Conservation (phyloP, 2,888 invertebrate species). For the Coecobrya sp. region DNA sequence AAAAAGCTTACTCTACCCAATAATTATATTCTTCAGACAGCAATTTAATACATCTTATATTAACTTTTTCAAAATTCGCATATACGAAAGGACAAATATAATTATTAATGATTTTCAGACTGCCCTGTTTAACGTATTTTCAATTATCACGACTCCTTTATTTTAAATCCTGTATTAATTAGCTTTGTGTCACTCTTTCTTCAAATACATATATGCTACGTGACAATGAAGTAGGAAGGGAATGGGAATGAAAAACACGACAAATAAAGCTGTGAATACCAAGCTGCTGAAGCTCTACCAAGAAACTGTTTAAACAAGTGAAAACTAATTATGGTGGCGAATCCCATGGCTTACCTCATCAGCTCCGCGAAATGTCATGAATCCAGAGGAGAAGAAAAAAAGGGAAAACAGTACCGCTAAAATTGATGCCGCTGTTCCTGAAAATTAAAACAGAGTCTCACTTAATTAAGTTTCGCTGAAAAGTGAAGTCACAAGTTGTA, state of each 20-base stretch:
- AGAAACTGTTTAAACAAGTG: background rate
- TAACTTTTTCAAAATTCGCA: too few species aligned
- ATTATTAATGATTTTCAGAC: too few species aligned
- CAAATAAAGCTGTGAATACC: background rate
- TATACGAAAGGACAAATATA: too few species aligned
- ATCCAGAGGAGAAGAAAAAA: constrained; percentile 84
- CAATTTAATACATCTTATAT: too few species aligned
- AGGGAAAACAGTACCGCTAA: constrained; percentile 81
- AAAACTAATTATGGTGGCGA: constrained; percentile 53
- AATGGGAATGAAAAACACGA: background rate
- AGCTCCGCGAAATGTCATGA: constrained; percentile 84
- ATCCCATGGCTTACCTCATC: constrained; percentile 80
- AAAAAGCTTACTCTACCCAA: too few species aligned
- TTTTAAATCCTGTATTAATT: too few species aligned
- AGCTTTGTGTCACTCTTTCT: background rate
- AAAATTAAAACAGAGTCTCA: constrained; percentile 65
- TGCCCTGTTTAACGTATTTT: too few species aligned
- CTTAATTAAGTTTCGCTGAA: constrained; percentile 23
- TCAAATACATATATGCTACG: background rate
- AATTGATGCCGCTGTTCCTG: constrained; percentile 80
- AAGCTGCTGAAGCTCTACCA: background rate
- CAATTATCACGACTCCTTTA: too few species aligned
- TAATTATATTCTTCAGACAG: too few species aligned
- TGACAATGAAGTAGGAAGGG: background rate
- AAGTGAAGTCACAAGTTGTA: background rate